These are phyloP conservation scores for Mactromeris polynyma DNA, from an alignment of 2,888 invertebrate genomes.

Conservation along the genomic window DNA sequence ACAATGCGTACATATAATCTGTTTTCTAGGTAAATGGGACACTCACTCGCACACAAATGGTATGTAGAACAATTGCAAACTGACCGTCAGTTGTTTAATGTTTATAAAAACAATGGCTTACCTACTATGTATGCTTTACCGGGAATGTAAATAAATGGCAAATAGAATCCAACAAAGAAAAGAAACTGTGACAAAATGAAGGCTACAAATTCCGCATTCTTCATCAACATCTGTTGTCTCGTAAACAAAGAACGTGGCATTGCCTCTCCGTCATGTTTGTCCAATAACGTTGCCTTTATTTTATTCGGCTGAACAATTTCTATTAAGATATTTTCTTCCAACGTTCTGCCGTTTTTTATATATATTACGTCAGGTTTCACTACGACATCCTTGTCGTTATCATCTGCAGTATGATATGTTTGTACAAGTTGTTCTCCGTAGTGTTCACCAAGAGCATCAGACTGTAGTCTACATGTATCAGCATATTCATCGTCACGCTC, in stretches of 20 bases:
- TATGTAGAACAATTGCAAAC: too few species aligned
- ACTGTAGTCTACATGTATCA: neutral
- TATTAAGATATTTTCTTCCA: neutral
- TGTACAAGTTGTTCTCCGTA: neutral
- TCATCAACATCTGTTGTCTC: constrained; percentile 29
- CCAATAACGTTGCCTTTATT: neutral
- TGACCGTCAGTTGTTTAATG: too few species aligned
- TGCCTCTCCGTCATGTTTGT: neutral
- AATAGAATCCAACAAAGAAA: constrained; percentile 96
- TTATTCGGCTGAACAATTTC: constrained; percentile 18
- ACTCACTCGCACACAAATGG: too few species aligned
- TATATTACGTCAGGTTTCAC: neutral
- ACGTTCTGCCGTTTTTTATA: neutral
- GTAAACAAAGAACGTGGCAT: neutral
- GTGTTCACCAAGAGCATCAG: neutral
- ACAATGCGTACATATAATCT: too few species aligned
- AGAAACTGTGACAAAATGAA: constrained; percentile 96
- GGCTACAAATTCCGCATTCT: constrained; percentile 90
- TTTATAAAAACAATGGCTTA: constrained; percentile 33
- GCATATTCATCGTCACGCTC: neutral
- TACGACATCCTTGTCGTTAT: neutral
- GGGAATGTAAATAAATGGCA: constrained; percentile 96
- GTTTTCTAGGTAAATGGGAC: too few species aligned
- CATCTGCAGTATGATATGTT: neutral
- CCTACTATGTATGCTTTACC: constrained; percentile 89